phyloP scores from a whole-genome alignment of 2,797 vertebrate genomes.

The Falco naumanni region DNA sequence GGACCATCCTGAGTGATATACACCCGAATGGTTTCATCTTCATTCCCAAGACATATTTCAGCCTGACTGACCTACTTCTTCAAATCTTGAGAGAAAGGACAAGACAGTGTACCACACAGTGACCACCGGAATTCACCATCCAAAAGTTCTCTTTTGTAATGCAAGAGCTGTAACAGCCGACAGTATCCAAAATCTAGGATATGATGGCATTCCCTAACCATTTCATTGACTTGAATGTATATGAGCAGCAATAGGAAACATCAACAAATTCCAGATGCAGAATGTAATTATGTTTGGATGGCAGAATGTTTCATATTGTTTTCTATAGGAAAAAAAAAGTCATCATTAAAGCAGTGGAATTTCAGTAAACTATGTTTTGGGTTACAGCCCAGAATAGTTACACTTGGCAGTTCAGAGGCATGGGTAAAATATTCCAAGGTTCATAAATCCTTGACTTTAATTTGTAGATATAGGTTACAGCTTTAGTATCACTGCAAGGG shows the following conservation, averaged over 20 bases:
- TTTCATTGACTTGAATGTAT: constrained; percentile 2
- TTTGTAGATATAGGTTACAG: constrained; percentile 69
- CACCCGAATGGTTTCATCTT: neutral
- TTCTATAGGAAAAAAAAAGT: constrained; percentile 58
- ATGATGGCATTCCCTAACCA: neutral
- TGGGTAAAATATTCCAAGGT: constrained; percentile 70
- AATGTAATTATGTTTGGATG: constrained; percentile 66
- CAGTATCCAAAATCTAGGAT: constrained; percentile 1
- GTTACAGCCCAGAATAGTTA: constrained; percentile 69
- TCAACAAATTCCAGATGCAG: constrained; percentile 69
- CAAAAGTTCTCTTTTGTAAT: neutral
- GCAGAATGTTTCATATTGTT: constrained; percentile 70
- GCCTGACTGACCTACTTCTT: neutral
- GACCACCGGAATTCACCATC: neutral
- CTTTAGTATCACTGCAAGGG: constrained; percentile 11
- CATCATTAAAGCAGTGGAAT: constrained; percentile 69
- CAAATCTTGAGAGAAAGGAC: neutral
- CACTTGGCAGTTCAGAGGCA: constrained; percentile 70
- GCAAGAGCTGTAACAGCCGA: neutral
- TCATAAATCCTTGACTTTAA: constrained; percentile 70
- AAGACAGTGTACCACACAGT: neutral
- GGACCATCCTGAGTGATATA: fast-evolving
- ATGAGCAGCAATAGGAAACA: constrained; percentile 60
- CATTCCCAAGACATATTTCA: neutral
- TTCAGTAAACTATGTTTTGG: constrained; percentile 72